Conservation (phyloP, 2,888 invertebrate species). For the Drosophila peninsularis region DNA sequence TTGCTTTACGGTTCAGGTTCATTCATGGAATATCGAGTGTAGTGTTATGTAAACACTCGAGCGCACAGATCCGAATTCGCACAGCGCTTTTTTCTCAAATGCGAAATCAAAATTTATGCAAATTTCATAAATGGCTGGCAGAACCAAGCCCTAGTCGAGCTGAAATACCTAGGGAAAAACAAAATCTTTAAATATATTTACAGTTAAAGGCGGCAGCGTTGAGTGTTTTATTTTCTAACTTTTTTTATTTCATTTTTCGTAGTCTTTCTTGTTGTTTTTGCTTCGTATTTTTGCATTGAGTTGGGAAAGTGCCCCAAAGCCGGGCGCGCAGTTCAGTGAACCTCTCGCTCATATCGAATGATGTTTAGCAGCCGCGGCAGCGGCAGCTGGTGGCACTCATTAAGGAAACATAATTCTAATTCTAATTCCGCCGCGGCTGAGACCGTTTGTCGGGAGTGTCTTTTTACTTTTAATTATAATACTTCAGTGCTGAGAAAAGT, state of each 20-base stretch:
- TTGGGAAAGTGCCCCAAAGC: conserved; percentile 72
- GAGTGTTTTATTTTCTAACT: conserved; percentile 45
- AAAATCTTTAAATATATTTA: conserved; percentile 71
- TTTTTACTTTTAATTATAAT: conserved; percentile 76
- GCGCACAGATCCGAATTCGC: conserved; percentile 49
- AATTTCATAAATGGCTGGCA: conserved; percentile 53
- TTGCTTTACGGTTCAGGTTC: conserved; percentile 78
- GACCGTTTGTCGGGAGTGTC: conserved; percentile 54
- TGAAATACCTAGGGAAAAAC: conserved; percentile 31
- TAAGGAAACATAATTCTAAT: conserved; percentile 81
- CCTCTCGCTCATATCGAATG: conserved; percentile 71
- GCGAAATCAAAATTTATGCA: conserved; percentile 70
- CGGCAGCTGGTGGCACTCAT: conserved; percentile 67
- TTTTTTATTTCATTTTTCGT: conserved; percentile 19
- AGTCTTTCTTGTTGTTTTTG: conserved; percentile 12
- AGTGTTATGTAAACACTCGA: conserved; percentile 78
- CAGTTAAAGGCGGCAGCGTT: conserved; percentile 73
- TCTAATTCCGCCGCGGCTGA: conserved; percentile 38
- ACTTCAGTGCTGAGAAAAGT: conserved; percentile 67
- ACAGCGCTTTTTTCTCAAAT: conserved; percentile 49
- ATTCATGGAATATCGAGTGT: conserved; percentile 62
- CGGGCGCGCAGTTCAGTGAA: conserved; percentile 71
- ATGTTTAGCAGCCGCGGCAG: conserved; percentile 64
- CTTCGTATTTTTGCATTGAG: conserved; percentile 47
- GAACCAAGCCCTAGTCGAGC: conserved; percentile 33